Conservation (phyloP, 1,140 invertebrate species). For the Helicoverpa zea region DNA sequence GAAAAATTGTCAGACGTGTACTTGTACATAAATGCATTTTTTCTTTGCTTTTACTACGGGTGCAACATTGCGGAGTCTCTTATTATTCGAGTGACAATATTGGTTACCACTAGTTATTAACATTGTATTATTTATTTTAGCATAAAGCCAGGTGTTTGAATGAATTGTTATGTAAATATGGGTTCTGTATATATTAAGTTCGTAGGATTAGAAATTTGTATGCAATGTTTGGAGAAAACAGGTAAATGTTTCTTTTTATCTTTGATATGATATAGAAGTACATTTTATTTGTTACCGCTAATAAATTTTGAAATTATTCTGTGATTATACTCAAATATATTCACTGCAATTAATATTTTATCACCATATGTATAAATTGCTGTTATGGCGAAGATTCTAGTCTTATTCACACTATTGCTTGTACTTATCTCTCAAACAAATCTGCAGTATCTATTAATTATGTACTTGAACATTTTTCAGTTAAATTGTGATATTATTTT, state of each 20-base stretch:
- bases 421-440: too few species aligned
- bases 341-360: too few species aligned
- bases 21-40: background rate
- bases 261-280: too few species aligned
- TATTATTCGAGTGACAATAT: background rate
- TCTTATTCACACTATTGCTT: too few species aligned
- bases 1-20: too few species aligned
- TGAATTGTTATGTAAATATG: constrained; percentile 16
- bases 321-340: too few species aligned
- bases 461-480: background rate
- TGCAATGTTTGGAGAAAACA: background rate
- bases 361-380: too few species aligned
- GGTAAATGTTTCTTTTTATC: background rate
- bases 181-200: background rate
- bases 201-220: background rate
- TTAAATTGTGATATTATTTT: constrained; percentile 17
- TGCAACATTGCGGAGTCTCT: background rate
- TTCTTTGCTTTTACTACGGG: constrained; percentile 19
- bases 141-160: background rate
- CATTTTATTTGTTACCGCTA: too few species aligned
- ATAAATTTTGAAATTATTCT: too few species aligned
- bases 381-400: too few species aligned
- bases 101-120: background rate
- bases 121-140: constrained; percentile 15
- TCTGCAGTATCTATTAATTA: too few species aligned